Evolutionary conservation across 35 echinoderm and acorn worm species (phyloP), one percentile per base, ranked within the genome.

Genomic region (Chiridota heheva): DNA sequence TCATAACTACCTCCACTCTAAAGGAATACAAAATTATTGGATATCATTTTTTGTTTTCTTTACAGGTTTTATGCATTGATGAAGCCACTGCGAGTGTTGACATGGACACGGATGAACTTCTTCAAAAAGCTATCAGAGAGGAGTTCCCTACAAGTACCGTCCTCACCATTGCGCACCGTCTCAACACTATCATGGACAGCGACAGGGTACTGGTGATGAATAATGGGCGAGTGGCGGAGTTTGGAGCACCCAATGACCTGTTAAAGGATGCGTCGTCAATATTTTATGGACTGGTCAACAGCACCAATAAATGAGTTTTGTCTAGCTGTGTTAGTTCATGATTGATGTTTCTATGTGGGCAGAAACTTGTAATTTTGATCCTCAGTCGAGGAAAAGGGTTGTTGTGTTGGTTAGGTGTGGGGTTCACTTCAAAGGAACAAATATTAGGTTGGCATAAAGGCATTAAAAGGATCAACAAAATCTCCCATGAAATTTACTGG

Each of bases 61-160:
- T 7, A 22, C 36, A 92, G 90, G 70, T 92, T 30, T 36, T 92
- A 30, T 92, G 90, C 37, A 86, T 92, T 28, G 90, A 92, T 82
- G 90, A 92, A 75, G 90, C 90, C 8, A 92, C 90, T 15, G 90
- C 90, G 42, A 92, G 90, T 65, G 77, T 92, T 41, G 90, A 92
- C 76, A 86, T 86, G 67, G 90, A 86, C 61, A 92, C 90, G 12
- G 90, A 92, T 47, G 36, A 51, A 20, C 46, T 75, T 8, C 82
- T 92, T 15, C 90, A 92, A 42, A 31, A 69, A 44, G 73, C 90
- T 43, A 92, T 92, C 10, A 41, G 67, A 16, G 70, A 86, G 42
- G 90, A 92, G 70, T 92, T 92, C 35, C 40, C 42, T 7, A 34
- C 72, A 5, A 86, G 63, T 46, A 92, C 90, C 1, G 90, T 92